A percentile compares a stretch with the other conserved stretches of the same genome.
These are phyloP conservation scores for Tragelaphus eurycerus DNA, from an alignment of 2,797 vertebrate species.

Conservation along the genomic window DNA sequence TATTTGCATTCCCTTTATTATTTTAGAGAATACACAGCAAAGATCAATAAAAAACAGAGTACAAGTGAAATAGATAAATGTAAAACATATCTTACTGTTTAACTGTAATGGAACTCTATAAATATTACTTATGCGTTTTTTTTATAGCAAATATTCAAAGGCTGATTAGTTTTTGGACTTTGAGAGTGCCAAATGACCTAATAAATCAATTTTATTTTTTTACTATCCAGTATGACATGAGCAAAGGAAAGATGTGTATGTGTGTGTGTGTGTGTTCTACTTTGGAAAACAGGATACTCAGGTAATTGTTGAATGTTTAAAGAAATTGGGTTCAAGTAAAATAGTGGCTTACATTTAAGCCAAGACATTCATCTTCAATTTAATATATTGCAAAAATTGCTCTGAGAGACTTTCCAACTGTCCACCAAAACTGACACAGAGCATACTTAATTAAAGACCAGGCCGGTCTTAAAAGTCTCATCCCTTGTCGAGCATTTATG, in stretches of 20 bases:
- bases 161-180: not conserved
- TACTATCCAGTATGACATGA: not conserved
- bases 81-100: not conserved
- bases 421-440: not conserved
- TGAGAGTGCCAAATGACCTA: not conserved
- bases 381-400: constrained; percentile 24
- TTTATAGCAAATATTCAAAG: constrained; percentile 9
- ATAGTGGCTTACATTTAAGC: constrained; percentile 28
- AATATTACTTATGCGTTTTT: not conserved
- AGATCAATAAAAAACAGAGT: not conserved
- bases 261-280: not conserved
- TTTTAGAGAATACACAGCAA: not conserved
- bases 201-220: constrained; percentile 24
- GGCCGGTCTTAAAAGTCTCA: not conserved
- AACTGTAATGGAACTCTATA: not conserved
- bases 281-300: not conserved
- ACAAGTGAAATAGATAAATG: not conserved
- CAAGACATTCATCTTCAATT: constrained; percentile 19
- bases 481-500: not conserved
- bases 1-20: not conserved
- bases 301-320: not conserved
- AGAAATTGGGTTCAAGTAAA: constrained; percentile 41
- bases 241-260: not conserved
- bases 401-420: constrained; percentile 21
- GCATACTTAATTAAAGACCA: not conserved